Evolutionary conservation across 2,113 vertebrate genomes (phyloP).

Genomic region (Redunca redunca): DNA sequence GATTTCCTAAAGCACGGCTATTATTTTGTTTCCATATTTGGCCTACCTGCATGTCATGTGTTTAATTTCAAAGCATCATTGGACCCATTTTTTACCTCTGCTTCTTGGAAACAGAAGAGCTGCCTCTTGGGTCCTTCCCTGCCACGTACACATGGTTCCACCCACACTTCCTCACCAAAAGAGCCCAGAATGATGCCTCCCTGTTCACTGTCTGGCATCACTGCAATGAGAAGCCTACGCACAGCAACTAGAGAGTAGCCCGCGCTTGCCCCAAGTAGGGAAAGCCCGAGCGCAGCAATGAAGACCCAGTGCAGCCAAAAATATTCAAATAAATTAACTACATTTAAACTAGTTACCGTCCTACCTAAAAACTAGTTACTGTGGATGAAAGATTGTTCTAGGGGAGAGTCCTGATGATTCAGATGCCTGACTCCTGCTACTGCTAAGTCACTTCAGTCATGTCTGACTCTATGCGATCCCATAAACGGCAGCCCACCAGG

Average conservation of each 20-base stretch:
- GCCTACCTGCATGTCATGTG: constrained; percentile 48
- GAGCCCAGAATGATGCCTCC: not conserved
- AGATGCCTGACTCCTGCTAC: not conserved
- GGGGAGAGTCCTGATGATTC: not conserved
- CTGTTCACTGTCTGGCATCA: not conserved
- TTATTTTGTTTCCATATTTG: constrained; percentile 78
- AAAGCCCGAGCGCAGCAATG: not conserved
- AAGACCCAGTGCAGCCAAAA: not conserved
- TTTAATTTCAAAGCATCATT: constrained; percentile 60
- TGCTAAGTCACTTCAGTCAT: no score
- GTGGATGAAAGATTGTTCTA: not conserved
- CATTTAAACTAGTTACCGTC: not conserved
- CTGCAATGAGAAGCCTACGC: not conserved
- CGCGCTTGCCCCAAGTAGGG: not conserved
- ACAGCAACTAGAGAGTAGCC: not conserved
- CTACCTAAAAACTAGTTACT: not conserved
- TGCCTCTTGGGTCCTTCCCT: constrained; percentile 24
- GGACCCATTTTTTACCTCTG: constrained; percentile 35
- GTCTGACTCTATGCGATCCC: no score
- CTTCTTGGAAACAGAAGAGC: constrained; percentile 60
- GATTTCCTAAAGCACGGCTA: constrained; percentile 59
- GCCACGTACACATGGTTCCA: not conserved
- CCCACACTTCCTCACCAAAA: constrained; percentile 18
- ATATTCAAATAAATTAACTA: not conserved
- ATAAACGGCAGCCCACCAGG: no score